Percentiles rank a stretch among this genome's conserved stretches.
Conservation (phyloP, 2,113 vertebrate genomes). For the Istiophorus platypterus region DNA sequence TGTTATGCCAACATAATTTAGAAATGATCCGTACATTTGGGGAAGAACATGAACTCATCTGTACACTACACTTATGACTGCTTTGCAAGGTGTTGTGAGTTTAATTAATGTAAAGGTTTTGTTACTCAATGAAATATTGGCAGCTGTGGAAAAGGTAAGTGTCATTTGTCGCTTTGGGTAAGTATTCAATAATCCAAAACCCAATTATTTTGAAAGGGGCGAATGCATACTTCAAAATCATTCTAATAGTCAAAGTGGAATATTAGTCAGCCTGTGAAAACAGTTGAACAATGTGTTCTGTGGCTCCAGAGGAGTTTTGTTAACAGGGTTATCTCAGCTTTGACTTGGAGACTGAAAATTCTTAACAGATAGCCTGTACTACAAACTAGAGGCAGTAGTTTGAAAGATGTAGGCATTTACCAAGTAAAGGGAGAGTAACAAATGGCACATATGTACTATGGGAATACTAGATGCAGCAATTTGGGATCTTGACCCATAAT, state of each 20-base stretch:
- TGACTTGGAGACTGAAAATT: neutral
- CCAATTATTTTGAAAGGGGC: slow-evolving; percentile 28
- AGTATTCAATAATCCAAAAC: slow-evolving; percentile 59
- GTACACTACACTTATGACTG: slow-evolving; percentile 32
- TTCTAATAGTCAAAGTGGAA: neutral
- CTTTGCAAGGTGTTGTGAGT: slow-evolving; percentile 52
- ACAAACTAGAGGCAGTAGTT: neutral
- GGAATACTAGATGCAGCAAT: neutral
- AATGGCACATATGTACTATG: neutral
- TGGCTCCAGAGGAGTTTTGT: slow-evolving; percentile 4
- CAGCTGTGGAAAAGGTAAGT: slow-evolving; percentile 80
- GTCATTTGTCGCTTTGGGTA: slow-evolving; percentile 50
- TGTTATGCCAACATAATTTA: slow-evolving; percentile 59
- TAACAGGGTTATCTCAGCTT: neutral
- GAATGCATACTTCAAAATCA: slow-evolving; percentile 6
- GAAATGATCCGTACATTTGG: slow-evolving; percentile 28
- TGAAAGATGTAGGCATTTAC: neutral
- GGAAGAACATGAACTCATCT: slow-evolving; percentile 50
- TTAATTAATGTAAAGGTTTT: slow-evolving; percentile 50
- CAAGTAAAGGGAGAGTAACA: neutral
- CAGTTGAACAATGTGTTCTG: neutral
- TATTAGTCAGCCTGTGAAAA: neutral
- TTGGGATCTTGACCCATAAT: neutral
- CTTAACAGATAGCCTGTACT: neutral
- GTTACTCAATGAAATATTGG: slow-evolving; percentile 53